Base-by-base conservation (phyloP, 2,113 vertebrate species). In the Pardalotus punctatus region DNA sequence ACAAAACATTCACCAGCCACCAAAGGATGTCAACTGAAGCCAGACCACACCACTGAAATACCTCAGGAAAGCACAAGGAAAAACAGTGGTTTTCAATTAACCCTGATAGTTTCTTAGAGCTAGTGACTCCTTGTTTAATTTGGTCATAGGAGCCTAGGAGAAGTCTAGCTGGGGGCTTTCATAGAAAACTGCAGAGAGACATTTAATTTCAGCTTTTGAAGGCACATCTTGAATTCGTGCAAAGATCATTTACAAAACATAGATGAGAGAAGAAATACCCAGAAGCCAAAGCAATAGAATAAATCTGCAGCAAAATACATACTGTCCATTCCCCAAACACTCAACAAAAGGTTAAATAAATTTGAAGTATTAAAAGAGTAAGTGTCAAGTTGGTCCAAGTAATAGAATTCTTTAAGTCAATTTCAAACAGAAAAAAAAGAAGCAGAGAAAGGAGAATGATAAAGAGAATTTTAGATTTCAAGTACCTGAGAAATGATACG, bases 401-500 rank as follows among this genome's bases (percentile, higher is more conserved):
- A 69, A 60, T 8, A 71, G 4, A 7, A 74, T 19, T 36, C 51
- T 57, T 0, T 23, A 65, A 69, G 29, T 69, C 53, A 50, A 62
- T 38, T 69, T 43, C 54, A 64, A 77, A 47, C 10, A 81, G 23
- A 50, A 56, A 40, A 43, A 43, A 51, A 72, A 77, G 7, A 35
- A 80, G 51, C 45, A 57, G 18, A 77, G 47, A 81, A 81, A 86
- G 29, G 1, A 76, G 9, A 92, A 88, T 5, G 4, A 66, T 17
- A 29, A 50, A 77, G 45, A 70, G 31, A 82, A 74, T 42, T 81
- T 40, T 3, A 43, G 54, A 88, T 29, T 25, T 35, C 23, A 64
- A 94, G 94, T 96, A 99, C 99, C 98, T 99, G 99, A 97, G 98
- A 97, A 97, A 99, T 99, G 56, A 99, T 99, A 73, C 99, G 98